phyloP scores from a whole-genome alignment of 2,113 vertebrate species.

The Trichechus manatus region DNA sequence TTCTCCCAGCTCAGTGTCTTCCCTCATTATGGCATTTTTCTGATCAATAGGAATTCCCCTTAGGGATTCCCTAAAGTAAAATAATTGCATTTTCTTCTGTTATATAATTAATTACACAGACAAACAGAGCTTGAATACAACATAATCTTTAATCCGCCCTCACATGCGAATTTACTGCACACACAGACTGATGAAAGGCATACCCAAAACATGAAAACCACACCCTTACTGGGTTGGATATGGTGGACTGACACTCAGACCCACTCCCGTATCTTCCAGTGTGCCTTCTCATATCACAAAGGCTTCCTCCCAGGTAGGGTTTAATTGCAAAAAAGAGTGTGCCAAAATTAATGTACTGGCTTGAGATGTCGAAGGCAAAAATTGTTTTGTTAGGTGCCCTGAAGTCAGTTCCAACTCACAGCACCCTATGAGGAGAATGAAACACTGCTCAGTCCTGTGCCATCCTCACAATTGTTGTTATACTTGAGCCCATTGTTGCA shows the following conservation, averaged over 20 bases:
- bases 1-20: slow-evolving; percentile 55
- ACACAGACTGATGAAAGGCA: not conserved
- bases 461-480: too few species aligned
- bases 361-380: not conserved
- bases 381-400: too few species aligned
- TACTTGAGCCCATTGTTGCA: too few species aligned
- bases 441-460: too few species aligned
- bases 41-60: slow-evolving; percentile 79
- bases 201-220: not conserved
- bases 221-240: not conserved
- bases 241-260: not conserved
- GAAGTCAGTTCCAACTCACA: too few species aligned
- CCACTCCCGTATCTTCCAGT: not conserved
- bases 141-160: not conserved
- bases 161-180: not conserved
- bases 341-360: not conserved
- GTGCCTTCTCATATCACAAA: not conserved
- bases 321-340: not conserved
- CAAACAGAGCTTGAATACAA: not conserved
- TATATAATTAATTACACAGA: slow-evolving; percentile 63
- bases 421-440: too few species aligned
- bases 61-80: slow-evolving; percentile 69
- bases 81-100: slow-evolving; percentile 44
- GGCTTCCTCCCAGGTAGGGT: not conserved
- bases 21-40: slow-evolving; percentile 69